phyloP scores from a whole-genome alignment of 2,113 vertebrate species.

The Uria aalge region DNA sequence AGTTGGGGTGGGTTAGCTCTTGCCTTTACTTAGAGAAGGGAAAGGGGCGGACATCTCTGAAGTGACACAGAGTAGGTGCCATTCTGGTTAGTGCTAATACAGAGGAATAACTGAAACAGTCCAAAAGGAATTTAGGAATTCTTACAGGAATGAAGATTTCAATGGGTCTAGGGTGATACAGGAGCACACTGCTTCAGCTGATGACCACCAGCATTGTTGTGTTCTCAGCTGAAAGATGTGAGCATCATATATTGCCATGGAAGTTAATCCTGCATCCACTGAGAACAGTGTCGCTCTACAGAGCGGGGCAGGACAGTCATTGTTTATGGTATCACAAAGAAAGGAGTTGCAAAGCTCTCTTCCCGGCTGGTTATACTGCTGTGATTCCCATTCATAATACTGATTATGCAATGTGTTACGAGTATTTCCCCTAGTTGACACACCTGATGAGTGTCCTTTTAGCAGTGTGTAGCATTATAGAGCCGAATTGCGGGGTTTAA shows the following conservation, averaged over 20 bases:
- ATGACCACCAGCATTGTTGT: rapidly evolving
- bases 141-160: neutral
- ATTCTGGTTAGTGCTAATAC: neutral
- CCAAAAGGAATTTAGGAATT: neutral
- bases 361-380: neutral
- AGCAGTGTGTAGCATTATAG: neutral
- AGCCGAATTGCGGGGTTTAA: neutral
- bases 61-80: neutral
- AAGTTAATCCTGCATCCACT: neutral
- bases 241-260: neutral
- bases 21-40: neutral
- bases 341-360: neutral
- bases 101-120: neutral
- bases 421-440: neutral
- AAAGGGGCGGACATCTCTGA: neutral
- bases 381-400: neutral
- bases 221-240: neutral
- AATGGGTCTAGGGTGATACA: neutral
- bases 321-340: neutral
- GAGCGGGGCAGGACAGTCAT: neutral
- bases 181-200: neutral
- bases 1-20: neutral
- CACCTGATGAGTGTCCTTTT: neutral
- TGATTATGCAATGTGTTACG: neutral
- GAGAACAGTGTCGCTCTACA: neutral